Percentiles rank a stretch among this genome's conserved stretches.
Evolutionary conservation across 2,797 vertebrate species (phyloP).

Genomic region (Centropyge bicolor): DNA sequence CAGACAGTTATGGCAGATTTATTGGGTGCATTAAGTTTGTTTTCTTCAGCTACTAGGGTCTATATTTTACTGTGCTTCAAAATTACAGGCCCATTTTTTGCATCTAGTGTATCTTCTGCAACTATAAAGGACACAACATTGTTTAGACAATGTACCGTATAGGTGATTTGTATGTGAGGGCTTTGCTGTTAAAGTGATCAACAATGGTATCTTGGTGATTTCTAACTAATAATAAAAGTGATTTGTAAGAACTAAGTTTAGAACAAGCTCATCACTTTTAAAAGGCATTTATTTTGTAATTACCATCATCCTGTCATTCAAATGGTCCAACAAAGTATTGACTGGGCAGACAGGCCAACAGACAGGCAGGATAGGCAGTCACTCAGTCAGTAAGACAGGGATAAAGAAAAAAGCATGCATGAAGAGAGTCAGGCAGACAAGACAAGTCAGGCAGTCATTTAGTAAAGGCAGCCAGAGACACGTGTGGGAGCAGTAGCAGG

Average conservation of each 20-base stretch:
- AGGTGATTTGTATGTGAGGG: not conserved
- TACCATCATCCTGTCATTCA: not conserved
- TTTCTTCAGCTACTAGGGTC: not conserved
- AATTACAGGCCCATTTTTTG: not conserved
- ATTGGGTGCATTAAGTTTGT: not conserved
- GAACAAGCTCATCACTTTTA: not conserved
- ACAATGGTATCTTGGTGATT: not conserved
- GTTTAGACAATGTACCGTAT: not conserved
- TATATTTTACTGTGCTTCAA: not conserved
- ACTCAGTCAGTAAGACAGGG: conserved; percentile 15
- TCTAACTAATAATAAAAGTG: not conserved
- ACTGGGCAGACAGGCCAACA: not conserved
- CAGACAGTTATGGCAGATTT: not conserved
- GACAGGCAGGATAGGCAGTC: not conserved
- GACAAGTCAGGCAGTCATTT: conserved; percentile 54
- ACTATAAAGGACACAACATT: not conserved
- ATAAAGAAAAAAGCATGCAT: conserved; percentile 43
- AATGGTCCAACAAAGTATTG: not conserved
- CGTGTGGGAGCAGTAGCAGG: conserved; percentile 80
- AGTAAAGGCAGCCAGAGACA: conserved; percentile 56
- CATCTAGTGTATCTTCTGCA: not conserved
- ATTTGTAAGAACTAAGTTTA: not conserved
- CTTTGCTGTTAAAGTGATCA: not conserved
- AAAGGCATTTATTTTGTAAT: conserved; percentile 1
- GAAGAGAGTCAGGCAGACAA: conserved; percentile 38